Base-by-base conservation (phyloP, 1,140 invertebrate species). In the Drosophila sucinea region DNA sequence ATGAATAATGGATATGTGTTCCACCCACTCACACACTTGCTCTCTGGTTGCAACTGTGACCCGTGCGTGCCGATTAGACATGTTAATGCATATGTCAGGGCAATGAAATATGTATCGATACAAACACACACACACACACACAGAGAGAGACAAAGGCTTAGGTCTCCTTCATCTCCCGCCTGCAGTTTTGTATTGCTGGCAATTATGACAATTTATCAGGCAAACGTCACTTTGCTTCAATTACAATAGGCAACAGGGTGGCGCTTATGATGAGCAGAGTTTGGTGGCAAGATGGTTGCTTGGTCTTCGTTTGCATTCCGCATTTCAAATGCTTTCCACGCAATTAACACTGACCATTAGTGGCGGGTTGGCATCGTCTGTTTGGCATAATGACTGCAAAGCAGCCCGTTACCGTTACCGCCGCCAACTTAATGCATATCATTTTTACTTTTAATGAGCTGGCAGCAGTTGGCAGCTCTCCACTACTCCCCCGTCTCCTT, bases 311-410 rank as follows among this genome's bases (percentile, higher is more conserved):
- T 63, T 63, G 60, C 60, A 41, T 47, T 29, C 4, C 38, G 57
- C 61, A 78, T 70, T 64, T 33, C 72, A 77, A 87, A 87, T 87
- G 83, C 70, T 69, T 87, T 87, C 84, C 80, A 75, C 68, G 71
- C 84, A 89, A 87, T 87, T 87, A 87, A 87, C 80, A 84, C 81
- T 86, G 83, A 87, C 84, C 84, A 87, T 89, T 87, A 89, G 75
- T 73, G 75, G 67, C 25, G 41, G 40, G 56, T 17, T 33, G 38
- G 35, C 33, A 27, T 27, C 83, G 67, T 38, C 73, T 73, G 79
- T 80, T 83, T 87, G 79, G 72, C 79, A 78, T 86, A 86, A 87
- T 86, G 83, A 86, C 79, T 77, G 60, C 73, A 62, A 55, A 60
- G 71, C 44, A 74, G 33, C 72, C 70, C 69, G 68, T 79, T 83